phyloP scores from a whole-genome alignment of 2,113 vertebrate genomes.

The Anhinga anhinga region DNA sequence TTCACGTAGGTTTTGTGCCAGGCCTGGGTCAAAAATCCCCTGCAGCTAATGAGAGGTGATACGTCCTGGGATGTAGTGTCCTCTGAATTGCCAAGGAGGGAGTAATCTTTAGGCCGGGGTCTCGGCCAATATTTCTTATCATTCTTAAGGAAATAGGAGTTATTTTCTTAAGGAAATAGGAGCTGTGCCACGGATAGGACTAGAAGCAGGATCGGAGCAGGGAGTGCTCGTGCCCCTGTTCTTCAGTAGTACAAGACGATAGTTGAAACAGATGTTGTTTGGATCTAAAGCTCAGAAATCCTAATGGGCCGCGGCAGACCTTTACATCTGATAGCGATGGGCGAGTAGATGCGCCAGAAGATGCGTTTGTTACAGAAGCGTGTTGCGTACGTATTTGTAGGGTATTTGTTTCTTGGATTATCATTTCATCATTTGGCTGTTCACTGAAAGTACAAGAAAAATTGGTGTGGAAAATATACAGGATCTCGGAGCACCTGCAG shows the following conservation, averaged over 20 bases:
- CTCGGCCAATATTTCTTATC: not conserved
- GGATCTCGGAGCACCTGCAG: not conserved
- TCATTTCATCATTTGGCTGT: not conserved
- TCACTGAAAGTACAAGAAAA: not conserved
- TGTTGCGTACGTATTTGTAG: not conserved
- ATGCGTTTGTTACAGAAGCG: not conserved
- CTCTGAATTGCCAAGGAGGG: not conserved
- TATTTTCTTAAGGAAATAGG: no score
- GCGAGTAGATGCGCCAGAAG: no score
- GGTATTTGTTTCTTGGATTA: not conserved
- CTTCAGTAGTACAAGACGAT: not conserved
- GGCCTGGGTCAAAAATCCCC: no score
- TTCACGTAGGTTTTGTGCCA: not conserved
- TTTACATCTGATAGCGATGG: no score
- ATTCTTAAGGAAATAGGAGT: not conserved
- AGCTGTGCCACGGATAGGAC: not conserved
- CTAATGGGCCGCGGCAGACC: fast-evolving
- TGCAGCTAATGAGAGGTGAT: fast-evolving
- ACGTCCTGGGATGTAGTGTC: fast-evolving
- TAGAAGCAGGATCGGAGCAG: not conserved
- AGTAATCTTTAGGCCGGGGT: no score
- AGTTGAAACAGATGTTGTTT: not conserved
- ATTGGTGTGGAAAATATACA: not conserved
- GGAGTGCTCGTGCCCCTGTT: no score
- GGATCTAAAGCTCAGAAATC: not conserved